Evolutionary conservation across 1,140 invertebrate genomes (phyloP), one percentile per base, ranked within the genome.

Genomic region (Eufriesea mexicana): DNA sequence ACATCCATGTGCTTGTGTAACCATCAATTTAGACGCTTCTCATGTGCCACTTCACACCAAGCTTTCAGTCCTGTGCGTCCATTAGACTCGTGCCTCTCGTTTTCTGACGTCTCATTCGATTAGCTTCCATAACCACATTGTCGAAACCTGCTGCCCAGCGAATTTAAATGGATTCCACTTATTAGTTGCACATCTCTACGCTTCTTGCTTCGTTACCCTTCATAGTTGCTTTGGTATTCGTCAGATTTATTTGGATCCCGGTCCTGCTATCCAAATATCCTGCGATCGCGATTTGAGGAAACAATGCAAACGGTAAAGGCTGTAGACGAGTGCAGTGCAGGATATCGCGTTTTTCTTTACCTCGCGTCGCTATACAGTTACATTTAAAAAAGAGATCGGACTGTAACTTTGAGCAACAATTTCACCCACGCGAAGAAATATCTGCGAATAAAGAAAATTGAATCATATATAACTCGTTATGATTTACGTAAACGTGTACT

Each of bases 21-120:
- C 85, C 80, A 73, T 86, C 86, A 87, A 87, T 87, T 87, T 87
- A 78, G 81, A 70, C 81, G 72, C 76, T 66, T 76, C 76, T 86
- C 59, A 59, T 55, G 28, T 62, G 61, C 80, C 79, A 61, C 72
- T 85, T 82, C 70, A 49, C 74, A 61, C 82, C 79, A 62, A 64
- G 78, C 85, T 85, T 88, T 88, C 79, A 88, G 67, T 84, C 79
- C 76, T 85, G 75, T 42, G 57, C 84, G 51, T 87, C 86, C 86
- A 87, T 87, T 87, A 87, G 74, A 68, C 47, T 23, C 54, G 16
- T 47, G 28, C 66, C 28, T 54, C 61, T 55, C 79, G 66, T 77
- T 86, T 83, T 86, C 79, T 77, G 83, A 86, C 35, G 57, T 62
- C 72, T 82, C 54, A 86, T 82, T 84, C 73, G 75, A 84, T 79